Evolutionary conservation across 1,140 invertebrate species (phyloP).

Genomic region (Drosophila rufa): DNA sequence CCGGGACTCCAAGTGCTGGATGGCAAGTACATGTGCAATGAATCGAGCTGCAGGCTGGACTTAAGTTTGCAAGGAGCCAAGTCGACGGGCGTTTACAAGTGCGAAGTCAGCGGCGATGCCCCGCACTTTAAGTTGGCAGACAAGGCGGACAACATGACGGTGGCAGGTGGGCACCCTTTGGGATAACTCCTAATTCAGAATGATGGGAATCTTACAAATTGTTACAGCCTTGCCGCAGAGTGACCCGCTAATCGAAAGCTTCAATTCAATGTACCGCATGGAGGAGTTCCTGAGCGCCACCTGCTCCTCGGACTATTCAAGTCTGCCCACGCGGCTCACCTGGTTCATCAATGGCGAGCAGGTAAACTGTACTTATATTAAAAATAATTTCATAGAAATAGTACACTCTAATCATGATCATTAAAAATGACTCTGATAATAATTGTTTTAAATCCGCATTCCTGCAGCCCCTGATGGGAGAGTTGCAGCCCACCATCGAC

Average conservation of each 20-base stretch:
- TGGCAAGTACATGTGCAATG: slow-evolving; percentile 88
- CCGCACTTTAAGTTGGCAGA: slow-evolving; percentile 88
- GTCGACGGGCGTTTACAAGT: slow-evolving; percentile 87
- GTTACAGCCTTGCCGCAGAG: slow-evolving; percentile 86
- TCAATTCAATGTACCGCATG: slow-evolving; percentile 86
- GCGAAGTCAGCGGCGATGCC: slow-evolving; percentile 89
- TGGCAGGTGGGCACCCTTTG: slow-evolving; percentile 86
- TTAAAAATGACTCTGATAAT: no score
- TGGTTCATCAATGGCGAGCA: slow-evolving; percentile 88
- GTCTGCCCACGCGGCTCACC: slow-evolving; percentile 87
- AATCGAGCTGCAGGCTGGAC: slow-evolving; percentile 86
- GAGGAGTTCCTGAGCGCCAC: slow-evolving; percentile 87
- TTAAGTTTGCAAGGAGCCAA: slow-evolving; percentile 86
- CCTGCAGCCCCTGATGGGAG: slow-evolving; percentile 69
- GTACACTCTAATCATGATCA: no score
- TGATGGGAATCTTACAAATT: slow-evolving; percentile 5
- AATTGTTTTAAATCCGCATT: not conserved
- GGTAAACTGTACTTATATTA: slow-evolving; percentile 66
- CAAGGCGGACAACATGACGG: slow-evolving; percentile 88
- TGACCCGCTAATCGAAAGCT: slow-evolving; percentile 87
- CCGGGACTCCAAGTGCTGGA: slow-evolving; percentile 91
- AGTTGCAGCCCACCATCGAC: slow-evolving; percentile 76
- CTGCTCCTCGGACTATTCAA: slow-evolving; percentile 87
- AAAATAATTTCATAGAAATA: no score
- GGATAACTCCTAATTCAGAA: no score